Percentiles rank a stretch among this genome's conserved stretches.
These are phyloP conservation scores for Aplocera efformata DNA, from an alignment of 2,888 invertebrate genomes.

Conservation along the genomic window DNA sequence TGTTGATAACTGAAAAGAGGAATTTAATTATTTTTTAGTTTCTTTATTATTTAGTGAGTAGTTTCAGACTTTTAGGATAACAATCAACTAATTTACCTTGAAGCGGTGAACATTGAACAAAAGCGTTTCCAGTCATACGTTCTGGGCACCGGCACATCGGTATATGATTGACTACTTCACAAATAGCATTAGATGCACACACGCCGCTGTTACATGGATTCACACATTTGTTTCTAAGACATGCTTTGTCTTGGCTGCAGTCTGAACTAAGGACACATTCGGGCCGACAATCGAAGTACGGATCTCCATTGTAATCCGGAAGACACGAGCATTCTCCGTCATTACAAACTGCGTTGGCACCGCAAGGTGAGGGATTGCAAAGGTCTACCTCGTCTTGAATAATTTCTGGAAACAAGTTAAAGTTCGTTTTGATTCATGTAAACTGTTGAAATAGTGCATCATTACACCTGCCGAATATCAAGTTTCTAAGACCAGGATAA, in stretches of 20 bases:
- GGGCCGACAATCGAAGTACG: constrained; percentile 84
- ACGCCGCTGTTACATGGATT: constrained; percentile 85
- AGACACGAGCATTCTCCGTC: constrained; percentile 82
- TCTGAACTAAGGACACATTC: constrained; percentile 86
- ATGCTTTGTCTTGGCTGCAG: constrained; percentile 83
- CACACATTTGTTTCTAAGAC: constrained; percentile 84
- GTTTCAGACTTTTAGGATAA: too few species aligned
- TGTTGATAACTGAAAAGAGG: constrained; percentile 51
- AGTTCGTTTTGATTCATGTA: too few species aligned
- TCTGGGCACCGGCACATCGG: constrained; percentile 86
- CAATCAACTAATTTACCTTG: constrained; percentile 47
- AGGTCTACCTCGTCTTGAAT: constrained; percentile 65
- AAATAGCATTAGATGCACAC: constrained; percentile 85
- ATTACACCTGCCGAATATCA: too few species aligned
- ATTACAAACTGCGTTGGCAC: constrained; percentile 80
- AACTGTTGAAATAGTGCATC: too few species aligned
- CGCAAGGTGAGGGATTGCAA: constrained; percentile 85
- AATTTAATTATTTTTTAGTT: constrained; percentile 1
- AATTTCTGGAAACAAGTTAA: constrained; percentile 44
- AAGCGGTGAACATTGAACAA: constrained; percentile 78
- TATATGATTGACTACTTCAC: constrained; percentile 86
- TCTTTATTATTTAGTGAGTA: neutral
- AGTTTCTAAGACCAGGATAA: neutral
- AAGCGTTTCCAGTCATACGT: constrained; percentile 84
- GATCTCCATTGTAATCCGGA: constrained; percentile 83